phyloP scores from a whole-genome alignment of 2,888 invertebrate genomes.

The Myopa testacea region DNA sequence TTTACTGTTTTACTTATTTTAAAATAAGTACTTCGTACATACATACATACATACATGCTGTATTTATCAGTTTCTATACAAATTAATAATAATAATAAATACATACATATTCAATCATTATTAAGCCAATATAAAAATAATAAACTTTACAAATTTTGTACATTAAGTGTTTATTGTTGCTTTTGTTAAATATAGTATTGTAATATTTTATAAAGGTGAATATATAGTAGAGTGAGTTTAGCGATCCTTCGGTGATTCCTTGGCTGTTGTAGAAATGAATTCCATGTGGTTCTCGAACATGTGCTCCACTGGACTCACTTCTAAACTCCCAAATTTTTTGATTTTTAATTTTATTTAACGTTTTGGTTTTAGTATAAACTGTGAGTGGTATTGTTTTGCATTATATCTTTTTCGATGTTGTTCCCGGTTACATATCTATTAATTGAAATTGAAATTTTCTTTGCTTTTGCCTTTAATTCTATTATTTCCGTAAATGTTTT shows the following conservation, averaged over 20 bases:
- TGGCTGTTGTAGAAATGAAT: too few species aligned
- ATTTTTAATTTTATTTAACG: background rate
- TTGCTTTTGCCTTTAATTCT: background rate
- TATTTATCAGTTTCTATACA: background rate
- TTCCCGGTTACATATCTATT: constrained; percentile 27
- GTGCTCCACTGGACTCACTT: background rate
- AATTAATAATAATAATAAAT: constrained; percentile 16
- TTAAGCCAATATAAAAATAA: constrained; percentile 51
- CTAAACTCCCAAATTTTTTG: background rate
- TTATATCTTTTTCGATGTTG: constrained; percentile 34
- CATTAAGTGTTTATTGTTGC: constrained; percentile 41
- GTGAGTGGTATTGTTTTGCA: background rate
- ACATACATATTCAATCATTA: constrained; percentile 21
- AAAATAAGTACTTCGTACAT: background rate
- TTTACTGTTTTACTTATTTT: constrained; percentile 23
- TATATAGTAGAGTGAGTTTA: constrained; percentile 1
- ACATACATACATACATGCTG: background rate
- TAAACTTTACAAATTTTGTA: constrained; percentile 50
- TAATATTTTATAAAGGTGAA: constrained; percentile 8
- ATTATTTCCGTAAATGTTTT: background rate
- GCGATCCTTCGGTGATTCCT: background rate
- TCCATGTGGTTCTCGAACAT: background rate
- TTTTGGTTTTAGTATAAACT: constrained; percentile 3
- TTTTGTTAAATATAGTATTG: background rate
- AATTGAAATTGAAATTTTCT: background rate